Base-by-base conservation (phyloP, 1,140 invertebrate species). In the Mactra quadrangularis region DNA sequence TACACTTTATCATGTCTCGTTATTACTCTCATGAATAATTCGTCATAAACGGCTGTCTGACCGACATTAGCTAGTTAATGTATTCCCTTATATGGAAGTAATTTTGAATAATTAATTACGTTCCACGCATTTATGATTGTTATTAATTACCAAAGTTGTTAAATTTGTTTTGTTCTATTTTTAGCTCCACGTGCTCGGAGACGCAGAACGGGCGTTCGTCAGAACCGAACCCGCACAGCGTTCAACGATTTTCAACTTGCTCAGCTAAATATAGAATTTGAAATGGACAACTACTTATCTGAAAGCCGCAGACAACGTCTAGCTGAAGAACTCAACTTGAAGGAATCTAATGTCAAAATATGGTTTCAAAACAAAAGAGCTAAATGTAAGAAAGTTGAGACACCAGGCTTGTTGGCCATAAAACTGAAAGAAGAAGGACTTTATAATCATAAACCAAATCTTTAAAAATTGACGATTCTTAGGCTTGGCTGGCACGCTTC, bases 311-410 rank as follows among this genome's bases (percentile, higher is more conserved):
- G 78, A 72, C 53, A 60, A 31, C 66, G 53, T 27, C 38, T 82
- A n/a, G 78, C 78, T 33, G 27, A 38, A n/a, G 78, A 82, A 22
- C 38, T 82, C 22, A 59, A 60, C 4, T 35, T 82, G 29, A 38
- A 82, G 9, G 78, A 70, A 52, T 53, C 50, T 2, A 71, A 52
- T 25, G 68, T 82, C 22, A 82, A 82, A 53, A 64, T 82, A 25
- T 82, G 78, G 78, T 82, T 82, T 31, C 78, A 82, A 55, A 82
- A 82, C 38, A 60, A 38, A 35, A 52, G 78, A 19, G 78, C 78
- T 7, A 76, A 76, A 50, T 45, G 41, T 35, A 76, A 76, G 31
- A 78, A 78, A 59, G 41, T 13, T 27, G 38, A 41, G 3, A n/a
- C 31, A 15, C 45, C 60, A 25, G 60, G 31, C 13, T 29, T 41